phyloP scores from a whole-genome alignment of 2,797 vertebrate genomes.

The Onychomys arenicola region DNA sequence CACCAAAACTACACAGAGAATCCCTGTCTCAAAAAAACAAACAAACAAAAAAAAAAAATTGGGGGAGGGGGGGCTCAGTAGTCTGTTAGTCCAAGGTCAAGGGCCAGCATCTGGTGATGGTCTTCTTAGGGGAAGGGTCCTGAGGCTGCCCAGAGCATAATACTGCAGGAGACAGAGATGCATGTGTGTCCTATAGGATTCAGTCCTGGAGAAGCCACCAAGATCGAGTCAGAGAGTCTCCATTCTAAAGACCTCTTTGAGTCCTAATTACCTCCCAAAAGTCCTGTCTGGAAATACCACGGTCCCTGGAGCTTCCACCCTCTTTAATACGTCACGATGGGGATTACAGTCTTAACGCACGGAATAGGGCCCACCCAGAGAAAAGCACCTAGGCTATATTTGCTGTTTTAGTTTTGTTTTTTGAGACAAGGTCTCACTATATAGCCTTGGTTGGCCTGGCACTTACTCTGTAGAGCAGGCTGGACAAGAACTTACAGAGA shows the following conservation, averaged over 20 bases:
- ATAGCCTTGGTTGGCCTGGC: neutral
- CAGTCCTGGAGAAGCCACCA: neutral
- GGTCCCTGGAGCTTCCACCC: neutral
- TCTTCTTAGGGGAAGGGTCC: neutral
- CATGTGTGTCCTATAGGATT: neutral
- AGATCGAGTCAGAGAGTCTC: neutral
- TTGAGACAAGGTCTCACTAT: neutral
- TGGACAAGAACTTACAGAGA: too few species aligned
- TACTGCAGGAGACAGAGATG: neutral
- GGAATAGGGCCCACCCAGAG: neutral
- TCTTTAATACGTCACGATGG: neutral
- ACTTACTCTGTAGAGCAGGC: neutral
- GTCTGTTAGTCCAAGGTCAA: neutral
- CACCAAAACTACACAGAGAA: too few species aligned
- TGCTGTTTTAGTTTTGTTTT: neutral
- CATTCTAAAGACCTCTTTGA: neutral
- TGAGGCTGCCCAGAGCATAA: neutral
- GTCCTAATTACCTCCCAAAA: neutral
- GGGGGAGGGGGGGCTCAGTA: too few species aligned
- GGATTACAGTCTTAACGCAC: neutral
- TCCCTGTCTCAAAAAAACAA: too few species aligned
- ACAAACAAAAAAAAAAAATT: too few species aligned
- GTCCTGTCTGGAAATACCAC: neutral
- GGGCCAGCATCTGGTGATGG: neutral
- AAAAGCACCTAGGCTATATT: neutral